Evolutionary conservation across 2,888 invertebrate species (phyloP).

Genomic region (Ophonus ardosiacus): DNA sequence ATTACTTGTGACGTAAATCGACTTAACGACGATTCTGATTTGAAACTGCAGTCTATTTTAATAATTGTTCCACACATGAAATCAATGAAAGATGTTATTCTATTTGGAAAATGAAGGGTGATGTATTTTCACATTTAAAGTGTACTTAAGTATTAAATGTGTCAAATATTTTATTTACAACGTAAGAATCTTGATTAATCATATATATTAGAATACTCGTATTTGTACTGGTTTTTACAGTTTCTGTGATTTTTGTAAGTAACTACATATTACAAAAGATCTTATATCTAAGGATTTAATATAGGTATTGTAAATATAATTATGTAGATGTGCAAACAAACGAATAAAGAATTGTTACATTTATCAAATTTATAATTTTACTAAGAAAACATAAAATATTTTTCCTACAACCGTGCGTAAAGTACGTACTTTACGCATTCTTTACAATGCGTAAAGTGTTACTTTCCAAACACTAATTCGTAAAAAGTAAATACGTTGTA

Average conservation of each 20-base stretch:
- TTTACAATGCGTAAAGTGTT: too few species aligned
- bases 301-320: constrained; percentile 4
- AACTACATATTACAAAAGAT: constrained; percentile 6
- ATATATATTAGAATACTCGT: constrained; percentile 4
- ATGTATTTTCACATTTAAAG: background rate
- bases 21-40: too few species aligned
- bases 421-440: too few species aligned
- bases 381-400: too few species aligned
- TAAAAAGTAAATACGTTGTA: too few species aligned
- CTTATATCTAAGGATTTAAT: constrained; percentile 1
- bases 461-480: too few species aligned
- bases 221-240: constrained; percentile 3
- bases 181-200: background rate
- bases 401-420: too few species aligned
- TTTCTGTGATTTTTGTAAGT: constrained; percentile 33
- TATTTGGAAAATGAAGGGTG: too few species aligned
- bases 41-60: too few species aligned
- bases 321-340: constrained; percentile 11
- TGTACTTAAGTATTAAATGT: background rate
- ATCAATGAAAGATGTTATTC: too few species aligned
- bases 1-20: too few species aligned
- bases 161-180: background rate
- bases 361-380: background rate
- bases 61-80: too few species aligned
- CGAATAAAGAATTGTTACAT: constrained; percentile 10